These are phyloP conservation scores for Malaclemys terrapin DNA, from an alignment of 2,113 vertebrate genomes.

Conservation along the genomic window DNA sequence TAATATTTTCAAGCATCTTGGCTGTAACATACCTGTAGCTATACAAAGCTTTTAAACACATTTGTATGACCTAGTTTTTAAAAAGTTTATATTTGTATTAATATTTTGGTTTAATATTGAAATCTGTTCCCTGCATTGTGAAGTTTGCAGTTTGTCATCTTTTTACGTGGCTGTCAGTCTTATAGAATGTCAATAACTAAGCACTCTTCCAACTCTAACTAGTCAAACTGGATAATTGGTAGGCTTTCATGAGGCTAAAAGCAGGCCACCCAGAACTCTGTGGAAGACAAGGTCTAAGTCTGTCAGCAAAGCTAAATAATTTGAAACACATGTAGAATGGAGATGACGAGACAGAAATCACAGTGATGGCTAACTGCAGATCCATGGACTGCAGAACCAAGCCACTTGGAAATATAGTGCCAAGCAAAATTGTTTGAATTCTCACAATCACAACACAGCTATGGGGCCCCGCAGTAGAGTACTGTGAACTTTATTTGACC, in stretches of 20 bases:
- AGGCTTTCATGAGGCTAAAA: background rate
- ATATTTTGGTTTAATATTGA: background rate
- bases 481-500: background rate
- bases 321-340: background rate
- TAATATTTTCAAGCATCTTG: background rate
- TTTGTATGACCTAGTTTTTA: background rate
- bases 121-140: background rate
- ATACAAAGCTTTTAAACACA: background rate
- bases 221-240: background rate
- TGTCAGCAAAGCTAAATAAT: background rate
- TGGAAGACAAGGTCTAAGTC: background rate
- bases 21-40: background rate
- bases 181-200: background rate
- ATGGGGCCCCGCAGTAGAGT: background rate
- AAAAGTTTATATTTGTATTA: background rate
- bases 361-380: background rate
- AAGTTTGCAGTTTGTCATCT: background rate
- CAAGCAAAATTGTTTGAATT: background rate
- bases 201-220: background rate
- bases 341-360: background rate
- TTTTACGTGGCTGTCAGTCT: background rate
- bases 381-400: background rate
- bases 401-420: background rate
- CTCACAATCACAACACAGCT: background rate
- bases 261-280: background rate